Base-by-base conservation (phyloP, 2,888 invertebrate genomes). In the Cataglyphis albicans region DNA sequence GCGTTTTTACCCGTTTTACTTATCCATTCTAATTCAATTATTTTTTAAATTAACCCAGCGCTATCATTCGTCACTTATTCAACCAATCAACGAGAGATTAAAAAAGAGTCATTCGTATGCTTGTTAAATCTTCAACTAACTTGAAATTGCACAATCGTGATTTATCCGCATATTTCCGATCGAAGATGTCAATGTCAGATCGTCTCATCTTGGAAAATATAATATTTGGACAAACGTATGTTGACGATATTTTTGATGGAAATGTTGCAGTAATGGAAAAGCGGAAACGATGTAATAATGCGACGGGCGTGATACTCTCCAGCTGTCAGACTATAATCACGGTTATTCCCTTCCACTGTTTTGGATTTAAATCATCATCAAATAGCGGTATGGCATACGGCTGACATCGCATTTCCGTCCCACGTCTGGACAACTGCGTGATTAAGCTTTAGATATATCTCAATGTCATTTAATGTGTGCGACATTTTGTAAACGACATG, bases 311-410 rank as follows among this genome's bases (percentile, higher is more conserved):
- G 67, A 57, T 52, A 81, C 63, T 52, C 48, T 38, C 25, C 44
- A 83, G 52, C 72, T 48, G 81, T 55, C 74, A n/a, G 41, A 29
- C 65, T 44, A 65, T 35, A 65, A 70, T 70, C 48, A 38, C 55
- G 59, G 44, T 68, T 44, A 25, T 52, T 7, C n/a, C 25, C 38
- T 35, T 32, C 29, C 52, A 25, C 32, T 52, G 32, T 75, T 81
- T 57, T 70, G 52, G 29, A 81, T 73, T 72, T 80, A 72, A 72
- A 80, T 76, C 72, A 76, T 68, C 78, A 72, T 72, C 78, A 73
- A 73, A 80, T 44, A 57, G 32, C 32, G 44, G 7, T 21, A 29
- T 70, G 38, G 55, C 68, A 15, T n/a, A 78, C 32, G 32, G 29
- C 41, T 44, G 78, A 78, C 59, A 35, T 70, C 41, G 29, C 73